Conservation (phyloP, 1,140 invertebrate genomes). For the Oryctes rhinoceros region DNA sequence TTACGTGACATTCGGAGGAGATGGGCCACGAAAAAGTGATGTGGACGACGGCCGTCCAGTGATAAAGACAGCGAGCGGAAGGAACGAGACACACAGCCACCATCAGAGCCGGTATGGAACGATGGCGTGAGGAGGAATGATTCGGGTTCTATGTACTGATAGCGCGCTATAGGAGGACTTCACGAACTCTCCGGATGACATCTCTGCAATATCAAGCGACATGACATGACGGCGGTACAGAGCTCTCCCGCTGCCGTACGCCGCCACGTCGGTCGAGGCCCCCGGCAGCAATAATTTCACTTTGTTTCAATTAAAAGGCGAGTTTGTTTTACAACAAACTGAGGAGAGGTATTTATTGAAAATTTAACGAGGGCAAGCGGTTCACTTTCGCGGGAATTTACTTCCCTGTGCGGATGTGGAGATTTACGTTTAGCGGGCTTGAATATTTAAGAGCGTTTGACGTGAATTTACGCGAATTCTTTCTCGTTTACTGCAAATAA, state of each 20-base stretch:
- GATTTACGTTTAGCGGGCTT: not conserved
- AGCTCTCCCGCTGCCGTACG: slow-evolving; percentile 1
- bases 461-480: too few species aligned
- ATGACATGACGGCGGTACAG: slow-evolving; percentile 28
- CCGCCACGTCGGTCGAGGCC: not conserved
- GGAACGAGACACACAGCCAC: slow-evolving; percentile 22
- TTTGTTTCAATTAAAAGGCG: slow-evolving; percentile 15
- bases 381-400: not conserved
- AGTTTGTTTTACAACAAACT: slow-evolving; percentile 11
- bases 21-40: slow-evolving; percentile 46
- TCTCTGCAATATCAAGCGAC: slow-evolving; percentile 35
- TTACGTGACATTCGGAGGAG: slow-evolving; percentile 48
- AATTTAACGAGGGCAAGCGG: not conserved
- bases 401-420: not conserved
- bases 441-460: not conserved
- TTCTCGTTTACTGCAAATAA: not conserved
- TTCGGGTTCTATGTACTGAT: slow-evolving; percentile 4
- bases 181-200: slow-evolving; percentile 35
- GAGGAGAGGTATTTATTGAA: slow-evolving; percentile 10
- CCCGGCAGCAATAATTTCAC: slow-evolving; percentile 2
- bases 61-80: slow-evolving; percentile 28
- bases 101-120: not conserved
- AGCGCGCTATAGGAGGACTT: slow-evolving; percentile 13
- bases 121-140: not conserved
- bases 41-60: slow-evolving; percentile 41